A percentile compares a stretch with the other conserved stretches of the same genome.
Evolutionary conservation across 2,113 vertebrate species (phyloP).

Genomic region (Lamprotornis superbus): DNA sequence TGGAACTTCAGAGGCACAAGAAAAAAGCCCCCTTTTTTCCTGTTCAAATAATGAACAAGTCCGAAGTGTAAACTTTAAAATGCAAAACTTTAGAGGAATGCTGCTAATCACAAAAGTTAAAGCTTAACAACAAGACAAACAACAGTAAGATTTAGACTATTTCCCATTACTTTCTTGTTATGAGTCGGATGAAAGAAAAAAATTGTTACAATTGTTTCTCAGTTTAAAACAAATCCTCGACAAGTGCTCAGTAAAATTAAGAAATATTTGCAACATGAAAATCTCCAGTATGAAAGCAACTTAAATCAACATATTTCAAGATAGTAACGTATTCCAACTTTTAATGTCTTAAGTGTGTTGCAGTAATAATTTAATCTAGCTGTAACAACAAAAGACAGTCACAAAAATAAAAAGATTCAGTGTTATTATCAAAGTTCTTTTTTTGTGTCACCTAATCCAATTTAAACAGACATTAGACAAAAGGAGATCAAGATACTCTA

Average conservation of each 20-base stretch:
- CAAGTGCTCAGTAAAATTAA: background rate
- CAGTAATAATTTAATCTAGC: background rate
- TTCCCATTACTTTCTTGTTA: background rate
- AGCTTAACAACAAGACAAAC: background rate
- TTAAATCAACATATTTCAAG: background rate
- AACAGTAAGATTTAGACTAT: background rate
- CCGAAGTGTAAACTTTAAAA: background rate
- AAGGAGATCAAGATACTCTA: background rate
- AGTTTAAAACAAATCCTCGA: background rate
- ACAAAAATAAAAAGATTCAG: background rate
- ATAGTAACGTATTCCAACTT: background rate
- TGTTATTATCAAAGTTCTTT: background rate
- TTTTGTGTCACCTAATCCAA: background rate
- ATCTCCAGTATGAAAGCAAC: background rate
- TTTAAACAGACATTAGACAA: background rate
- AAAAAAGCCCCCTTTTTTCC: background rate
- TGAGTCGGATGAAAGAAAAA: background rate
- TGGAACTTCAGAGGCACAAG: background rate
- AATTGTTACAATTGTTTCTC: background rate
- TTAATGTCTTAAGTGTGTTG: background rate
- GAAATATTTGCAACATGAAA: background rate
- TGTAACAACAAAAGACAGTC: background rate
- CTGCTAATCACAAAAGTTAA: background rate
- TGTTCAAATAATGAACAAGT: background rate
- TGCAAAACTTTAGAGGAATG: background rate